Evolutionary conservation across 2,888 invertebrate genomes (phyloP), one percentile per base, ranked within the genome.

Genomic region (Pseudoips prasinana): DNA sequence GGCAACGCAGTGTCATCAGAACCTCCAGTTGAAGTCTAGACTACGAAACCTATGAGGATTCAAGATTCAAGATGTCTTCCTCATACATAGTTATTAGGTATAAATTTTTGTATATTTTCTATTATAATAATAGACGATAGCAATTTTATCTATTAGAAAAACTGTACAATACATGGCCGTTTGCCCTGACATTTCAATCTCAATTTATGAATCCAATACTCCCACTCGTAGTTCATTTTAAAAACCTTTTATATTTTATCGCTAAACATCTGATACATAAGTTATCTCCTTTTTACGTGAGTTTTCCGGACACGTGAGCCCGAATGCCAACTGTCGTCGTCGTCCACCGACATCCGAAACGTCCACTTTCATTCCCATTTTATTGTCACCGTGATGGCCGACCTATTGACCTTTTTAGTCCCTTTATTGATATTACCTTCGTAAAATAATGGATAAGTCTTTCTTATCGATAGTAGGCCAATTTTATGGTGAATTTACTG

Each of bases 351-450:
- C 24, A 36, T 45, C 38, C 25, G 14, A 25, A 25, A 24, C 20
- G 24, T 35, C 29, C 34, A 41, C 8, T 40, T 34, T 43, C 39
- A 39, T 46, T 23, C 9, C 10, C 22, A 29, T 40, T 53, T 52
- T 39, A 39, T 35, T 36, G 29, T 40, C 35, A 25, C 24, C 27
- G 7, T 41, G 19, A 45, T 33, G 38, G 17, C 9, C 32, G 30
- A 43, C 45, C 45, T 44, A 42, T 47, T 36, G 45, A 45, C 45
- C 37, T 48, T 52, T 40, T 26, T 27, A 10, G 24, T 23, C 8
- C 22, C 23, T 35, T 36, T 39, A 39, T 39, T 30, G 29, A 26
- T 11, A 24, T 30, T 26, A 8, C 29, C 27, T 30, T 24, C 9
- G 10, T 22, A 30, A 28, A 23, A 26, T 32, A 37, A 41, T 25